phyloP scores from a whole-genome alignment of 2,888 invertebrate species.

The Stegophylla sp. region DNA sequence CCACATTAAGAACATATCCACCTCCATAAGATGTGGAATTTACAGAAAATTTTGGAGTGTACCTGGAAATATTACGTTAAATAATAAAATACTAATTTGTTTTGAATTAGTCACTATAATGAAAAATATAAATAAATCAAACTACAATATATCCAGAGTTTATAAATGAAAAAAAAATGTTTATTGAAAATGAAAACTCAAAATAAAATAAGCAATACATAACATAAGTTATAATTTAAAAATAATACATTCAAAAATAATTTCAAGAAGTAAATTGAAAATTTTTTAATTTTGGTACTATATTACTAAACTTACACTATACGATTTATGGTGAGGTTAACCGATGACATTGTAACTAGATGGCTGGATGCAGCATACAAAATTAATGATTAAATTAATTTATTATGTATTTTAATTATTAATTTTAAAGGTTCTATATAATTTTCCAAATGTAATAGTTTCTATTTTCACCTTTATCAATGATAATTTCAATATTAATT shows the following conservation, averaged over 20 bases:
- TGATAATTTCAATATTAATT: no score
- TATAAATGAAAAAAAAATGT: slow-evolving; percentile 8
- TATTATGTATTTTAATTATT: slow-evolving; percentile 25
- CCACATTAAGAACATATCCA: slow-evolving; percentile 53
- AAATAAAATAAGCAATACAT: slow-evolving; percentile 22
- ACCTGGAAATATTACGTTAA: slow-evolving; percentile 53
- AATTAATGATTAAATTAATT: slow-evolving; percentile 49
- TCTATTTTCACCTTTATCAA: background rate
- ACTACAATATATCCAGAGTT: slow-evolving; percentile 10
- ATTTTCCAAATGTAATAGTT: background rate
- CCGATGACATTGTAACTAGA: slow-evolving; percentile 90
- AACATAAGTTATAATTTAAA: slow-evolving; percentile 3
- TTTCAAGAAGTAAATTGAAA: background rate
- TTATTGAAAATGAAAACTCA: no score
- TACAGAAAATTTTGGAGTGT: slow-evolving; percentile 36
- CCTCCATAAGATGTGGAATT: slow-evolving; percentile 53
- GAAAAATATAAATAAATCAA: slow-evolving; percentile 14
- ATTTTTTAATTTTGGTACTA: background rate
- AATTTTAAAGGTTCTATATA: background rate
- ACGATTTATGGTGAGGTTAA: slow-evolving; percentile 90
- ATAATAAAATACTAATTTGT: slow-evolving; percentile 36
- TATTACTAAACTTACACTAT: slow-evolving; percentile 80
- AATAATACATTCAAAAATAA: background rate
- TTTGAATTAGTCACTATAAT: background rate
- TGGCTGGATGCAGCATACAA: slow-evolving; percentile 72